These are phyloP conservation scores for Furnarius figulus DNA, from an alignment of 2,113 vertebrate genomes.

Conservation along the genomic window DNA sequence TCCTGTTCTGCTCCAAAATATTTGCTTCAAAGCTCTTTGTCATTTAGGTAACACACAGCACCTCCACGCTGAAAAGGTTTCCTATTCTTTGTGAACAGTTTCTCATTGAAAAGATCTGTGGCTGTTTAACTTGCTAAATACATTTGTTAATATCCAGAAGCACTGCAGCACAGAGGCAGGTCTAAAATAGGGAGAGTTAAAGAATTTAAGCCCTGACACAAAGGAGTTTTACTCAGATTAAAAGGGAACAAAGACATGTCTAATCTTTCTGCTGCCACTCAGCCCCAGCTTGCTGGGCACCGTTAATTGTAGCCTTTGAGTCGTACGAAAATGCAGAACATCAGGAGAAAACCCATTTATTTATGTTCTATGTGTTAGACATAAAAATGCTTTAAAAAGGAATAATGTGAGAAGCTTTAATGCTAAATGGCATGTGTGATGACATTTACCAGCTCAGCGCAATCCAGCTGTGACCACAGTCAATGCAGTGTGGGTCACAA, in stretches of 20 bases:
- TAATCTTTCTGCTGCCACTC: conserved; percentile 4
- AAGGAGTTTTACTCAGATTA: background rate
- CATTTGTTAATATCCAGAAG: background rate
- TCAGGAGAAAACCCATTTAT: background rate
- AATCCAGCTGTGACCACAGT: conserved; percentile 15
- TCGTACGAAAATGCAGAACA: background rate
- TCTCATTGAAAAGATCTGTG: fast-evolving
- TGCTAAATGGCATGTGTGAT: conserved; percentile 17
- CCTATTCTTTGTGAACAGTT: fast-evolving
- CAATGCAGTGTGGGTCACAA: background rate
- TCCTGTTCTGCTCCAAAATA: background rate
- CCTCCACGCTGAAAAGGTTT: background rate
- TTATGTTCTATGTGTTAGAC: background rate
- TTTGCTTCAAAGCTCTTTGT: background rate
- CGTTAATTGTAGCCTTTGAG: background rate
- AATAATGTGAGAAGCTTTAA: background rate
- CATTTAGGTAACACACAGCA: background rate
- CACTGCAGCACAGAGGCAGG: background rate
- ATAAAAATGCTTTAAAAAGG: background rate
- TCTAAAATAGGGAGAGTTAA: background rate
- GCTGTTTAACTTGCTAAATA: background rate
- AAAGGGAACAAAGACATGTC: background rate
- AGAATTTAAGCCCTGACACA: background rate
- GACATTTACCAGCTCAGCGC: background rate
- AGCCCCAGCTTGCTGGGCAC: background rate